Evolutionary conservation across 2,888 invertebrate genomes (phyloP).

Genomic region (Pheosia gnoma): DNA sequence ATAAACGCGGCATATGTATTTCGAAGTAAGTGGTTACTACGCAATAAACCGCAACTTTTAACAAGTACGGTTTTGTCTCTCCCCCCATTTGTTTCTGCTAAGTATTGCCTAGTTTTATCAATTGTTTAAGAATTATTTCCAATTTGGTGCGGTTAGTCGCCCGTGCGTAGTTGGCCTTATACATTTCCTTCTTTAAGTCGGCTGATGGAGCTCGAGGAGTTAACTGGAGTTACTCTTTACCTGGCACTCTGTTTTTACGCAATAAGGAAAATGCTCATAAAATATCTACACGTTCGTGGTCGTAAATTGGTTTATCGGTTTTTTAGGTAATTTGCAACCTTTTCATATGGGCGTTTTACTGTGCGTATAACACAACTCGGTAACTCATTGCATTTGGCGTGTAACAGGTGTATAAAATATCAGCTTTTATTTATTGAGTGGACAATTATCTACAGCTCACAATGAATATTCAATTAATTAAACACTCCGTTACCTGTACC

Average conservation of each 20-base stretch:
- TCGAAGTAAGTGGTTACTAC: too few relatives aligned
- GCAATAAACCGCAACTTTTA: too few relatives aligned
- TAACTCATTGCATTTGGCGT: too few relatives aligned
- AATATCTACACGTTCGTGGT: conserved; percentile 20
- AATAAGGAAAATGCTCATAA: conserved; percentile 28
- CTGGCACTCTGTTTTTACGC: conserved; percentile 27
- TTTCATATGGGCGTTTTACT: conserved; percentile 4
- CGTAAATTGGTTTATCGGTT: conserved; percentile 27
- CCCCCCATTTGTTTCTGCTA: too few relatives aligned
- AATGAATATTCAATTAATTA: too few relatives aligned
- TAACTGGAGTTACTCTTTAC: conserved; percentile 25
- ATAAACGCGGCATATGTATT: too few relatives aligned
- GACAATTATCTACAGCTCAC: too few relatives aligned
- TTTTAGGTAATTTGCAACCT: conserved; percentile 18
- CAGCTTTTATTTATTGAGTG: too few relatives aligned
- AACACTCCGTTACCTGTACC: too few relatives aligned
- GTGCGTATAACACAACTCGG: background rate
- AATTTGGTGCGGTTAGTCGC: background rate
- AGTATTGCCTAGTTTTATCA: too few relatives aligned
- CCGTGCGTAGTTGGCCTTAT: background rate
- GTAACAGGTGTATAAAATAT: too few relatives aligned
- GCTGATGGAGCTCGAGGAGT: conserved; percentile 20
- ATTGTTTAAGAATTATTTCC: background rate
- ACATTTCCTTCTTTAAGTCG: conserved; percentile 10
- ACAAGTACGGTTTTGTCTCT: too few relatives aligned